These are phyloP conservation scores for Sceloporus undulatus DNA, from an alignment of 2,113 vertebrate genomes.

Conservation along the genomic window DNA sequence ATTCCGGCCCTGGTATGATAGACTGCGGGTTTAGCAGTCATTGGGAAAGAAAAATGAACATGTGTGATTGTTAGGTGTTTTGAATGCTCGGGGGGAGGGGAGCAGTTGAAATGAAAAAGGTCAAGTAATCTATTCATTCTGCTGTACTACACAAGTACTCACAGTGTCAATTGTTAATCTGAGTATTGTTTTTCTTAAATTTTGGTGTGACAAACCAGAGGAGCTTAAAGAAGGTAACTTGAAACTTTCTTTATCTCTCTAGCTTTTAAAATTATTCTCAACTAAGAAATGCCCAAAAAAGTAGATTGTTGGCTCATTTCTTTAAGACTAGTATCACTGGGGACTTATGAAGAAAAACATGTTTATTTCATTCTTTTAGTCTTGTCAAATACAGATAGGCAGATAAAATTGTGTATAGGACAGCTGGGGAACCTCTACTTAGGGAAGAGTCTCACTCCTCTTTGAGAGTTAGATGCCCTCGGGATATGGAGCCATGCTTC, in stretches of 20 bases:
- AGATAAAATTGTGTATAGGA: neutral
- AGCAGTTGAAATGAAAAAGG: neutral
- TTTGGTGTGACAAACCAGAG: conserved; percentile 78
- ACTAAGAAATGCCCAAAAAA: neutral
- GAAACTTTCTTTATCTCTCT: conserved; percentile 74
- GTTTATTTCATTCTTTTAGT: neutral
- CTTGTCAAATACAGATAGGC: neutral
- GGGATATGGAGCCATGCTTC: no score
- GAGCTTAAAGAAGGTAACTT: conserved; percentile 91
- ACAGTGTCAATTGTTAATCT: conserved; percentile 46
- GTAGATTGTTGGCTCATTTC: conserved; percentile 4
- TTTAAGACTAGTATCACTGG: neutral
- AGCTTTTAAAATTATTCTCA: neutral
- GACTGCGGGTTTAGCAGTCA: neutral
- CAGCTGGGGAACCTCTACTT: no score
- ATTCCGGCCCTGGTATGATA: neutral
- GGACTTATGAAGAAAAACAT: no score
- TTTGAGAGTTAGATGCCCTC: no score
- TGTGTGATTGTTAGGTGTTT: neutral
- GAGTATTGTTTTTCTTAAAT: conserved; percentile 58
- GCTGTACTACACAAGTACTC: neutral
- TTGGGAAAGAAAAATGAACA: neutral
- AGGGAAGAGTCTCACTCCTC: no score
- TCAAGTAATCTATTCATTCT: neutral
- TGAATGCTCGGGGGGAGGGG: neutral